Evolutionary conservation across 2,113 vertebrate species (phyloP).

Genomic region (Thomomys bottae): DNA sequence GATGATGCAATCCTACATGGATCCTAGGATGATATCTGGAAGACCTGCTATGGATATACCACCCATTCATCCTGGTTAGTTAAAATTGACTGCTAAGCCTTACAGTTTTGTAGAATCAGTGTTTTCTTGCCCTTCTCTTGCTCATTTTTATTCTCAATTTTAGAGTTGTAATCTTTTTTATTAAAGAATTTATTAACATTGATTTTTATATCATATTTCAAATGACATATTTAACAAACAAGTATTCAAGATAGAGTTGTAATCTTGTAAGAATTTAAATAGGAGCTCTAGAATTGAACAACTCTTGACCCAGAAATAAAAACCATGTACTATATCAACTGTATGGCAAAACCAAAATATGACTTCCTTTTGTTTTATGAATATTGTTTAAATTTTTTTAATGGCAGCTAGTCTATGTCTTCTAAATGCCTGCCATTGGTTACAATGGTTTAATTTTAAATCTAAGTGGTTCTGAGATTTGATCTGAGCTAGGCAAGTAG

Average conservation of each 20-base stretch:
- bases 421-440: not conserved
- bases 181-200: too few species aligned
- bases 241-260: too few species aligned
- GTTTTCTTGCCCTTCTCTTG: not conserved
- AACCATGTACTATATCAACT: not conserved
- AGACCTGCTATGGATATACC: conserved; percentile 95
- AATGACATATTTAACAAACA: too few species aligned
- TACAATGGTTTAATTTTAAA: not conserved
- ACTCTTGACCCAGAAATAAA: too few species aligned
- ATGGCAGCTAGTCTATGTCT: not conserved
- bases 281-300: not conserved
- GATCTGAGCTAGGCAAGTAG: too few species aligned
- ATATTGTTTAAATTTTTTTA: conserved; percentile 23
- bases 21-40: conserved; percentile 97
- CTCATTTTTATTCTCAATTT: conserved; percentile 8
- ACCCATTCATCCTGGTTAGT: conserved; percentile 92
- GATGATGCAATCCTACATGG: conserved; percentile 99
- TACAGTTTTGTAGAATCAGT: not conserved
- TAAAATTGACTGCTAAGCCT: not conserved
- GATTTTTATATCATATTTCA: too few species aligned
- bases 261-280: not conserved
- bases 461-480: too few species aligned
- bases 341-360: not conserved
- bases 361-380: conserved; percentile 4
- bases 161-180: not conserved